Percentiles rank a stretch among this genome's conserved stretches.
phyloP scores from a whole-genome alignment of 2,888 invertebrate genomes.

The Lampropteryx suffumata region DNA sequence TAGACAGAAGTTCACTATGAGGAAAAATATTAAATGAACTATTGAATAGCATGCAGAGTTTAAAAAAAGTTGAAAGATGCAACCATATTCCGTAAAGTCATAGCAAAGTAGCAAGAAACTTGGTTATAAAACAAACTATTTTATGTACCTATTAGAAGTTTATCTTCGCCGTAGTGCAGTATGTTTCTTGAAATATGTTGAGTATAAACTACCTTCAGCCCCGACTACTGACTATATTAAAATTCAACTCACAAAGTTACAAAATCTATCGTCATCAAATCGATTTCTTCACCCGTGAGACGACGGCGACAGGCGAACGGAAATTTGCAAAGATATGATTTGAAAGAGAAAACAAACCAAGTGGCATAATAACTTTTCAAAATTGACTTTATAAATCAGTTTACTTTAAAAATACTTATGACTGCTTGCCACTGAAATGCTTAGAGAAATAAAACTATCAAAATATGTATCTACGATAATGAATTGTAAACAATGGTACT shows the following conservation, averaged over 20 bases:
- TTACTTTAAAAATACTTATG: conserved; percentile 40
- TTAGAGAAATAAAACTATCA: too few species aligned
- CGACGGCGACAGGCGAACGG: conserved; percentile 46
- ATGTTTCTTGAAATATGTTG: conserved; percentile 45
- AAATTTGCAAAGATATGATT: conserved; percentile 54
- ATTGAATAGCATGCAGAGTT: conserved; percentile 19
- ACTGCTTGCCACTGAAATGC: conserved; percentile 14
- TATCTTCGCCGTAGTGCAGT: conserved; percentile 39
- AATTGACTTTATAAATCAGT: conserved; percentile 49
- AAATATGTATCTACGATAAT: too few species aligned
- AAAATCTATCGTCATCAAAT: conserved; percentile 53
- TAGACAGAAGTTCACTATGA: conserved; percentile 51
- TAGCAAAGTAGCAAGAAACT: conserved; percentile 29
- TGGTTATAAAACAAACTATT: conserved; percentile 32
- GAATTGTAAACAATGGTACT: too few species aligned
- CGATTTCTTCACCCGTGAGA: conserved; percentile 59
- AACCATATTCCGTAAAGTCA: conserved; percentile 27
- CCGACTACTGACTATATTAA: conserved; percentile 47
- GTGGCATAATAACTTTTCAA: conserved; percentile 39
- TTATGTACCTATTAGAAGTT: conserved; percentile 25
- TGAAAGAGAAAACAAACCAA: conserved; percentile 46
- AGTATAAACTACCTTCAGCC: conserved; percentile 33
- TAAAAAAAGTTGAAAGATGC: conserved; percentile 9
- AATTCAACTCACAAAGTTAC: conserved; percentile 55
- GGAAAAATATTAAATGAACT: conserved; percentile 22